Percentiles rank a stretch among this genome's conserved stretches.
Evolutionary conservation across 2,113 vertebrate genomes (phyloP).

Genomic region (Seriola rivoliana): DNA sequence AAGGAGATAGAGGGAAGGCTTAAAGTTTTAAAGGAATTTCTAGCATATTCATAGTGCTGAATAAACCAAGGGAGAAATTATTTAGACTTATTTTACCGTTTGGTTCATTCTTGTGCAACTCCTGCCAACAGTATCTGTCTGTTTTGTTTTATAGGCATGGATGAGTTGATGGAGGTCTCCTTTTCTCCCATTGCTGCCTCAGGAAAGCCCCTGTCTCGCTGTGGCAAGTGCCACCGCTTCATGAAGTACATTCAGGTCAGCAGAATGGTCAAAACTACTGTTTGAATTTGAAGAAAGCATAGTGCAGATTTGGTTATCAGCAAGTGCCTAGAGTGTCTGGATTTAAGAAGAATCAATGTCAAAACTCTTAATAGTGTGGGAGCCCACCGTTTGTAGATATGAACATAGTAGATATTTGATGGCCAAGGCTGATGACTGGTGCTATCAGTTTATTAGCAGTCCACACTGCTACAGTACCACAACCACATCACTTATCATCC

Average conservation of each 20-base stretch:
- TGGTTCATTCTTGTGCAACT: neutral
- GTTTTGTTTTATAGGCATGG: constrained; percentile 89
- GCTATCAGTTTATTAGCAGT: too few relatives aligned
- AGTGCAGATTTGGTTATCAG: neutral
- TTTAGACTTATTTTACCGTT: neutral
- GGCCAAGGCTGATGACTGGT: too few relatives aligned
- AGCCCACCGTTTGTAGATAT: too few relatives aligned
- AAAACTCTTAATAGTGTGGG: too few relatives aligned
- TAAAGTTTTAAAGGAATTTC: neutral
- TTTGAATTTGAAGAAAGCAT: neutral
- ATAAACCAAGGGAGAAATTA: neutral
- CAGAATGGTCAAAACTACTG: neutral
- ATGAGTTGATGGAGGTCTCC: constrained; percentile 98
- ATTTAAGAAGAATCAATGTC: neutral
- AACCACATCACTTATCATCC: too few relatives aligned
- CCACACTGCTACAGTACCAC: too few relatives aligned
- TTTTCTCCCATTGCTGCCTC: constrained; percentile 95
- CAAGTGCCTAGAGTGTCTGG: neutral
- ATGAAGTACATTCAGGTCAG: constrained; percentile 99
- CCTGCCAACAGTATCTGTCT: neutral
- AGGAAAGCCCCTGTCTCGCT: constrained; percentile 96
- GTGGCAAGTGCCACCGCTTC: constrained; percentile 97
- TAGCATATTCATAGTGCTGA: neutral
- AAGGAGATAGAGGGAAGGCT: neutral
- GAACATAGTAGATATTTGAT: too few relatives aligned